Conservation (phyloP, 2,113 vertebrate species). For the Saimiri boliviensis region DNA sequence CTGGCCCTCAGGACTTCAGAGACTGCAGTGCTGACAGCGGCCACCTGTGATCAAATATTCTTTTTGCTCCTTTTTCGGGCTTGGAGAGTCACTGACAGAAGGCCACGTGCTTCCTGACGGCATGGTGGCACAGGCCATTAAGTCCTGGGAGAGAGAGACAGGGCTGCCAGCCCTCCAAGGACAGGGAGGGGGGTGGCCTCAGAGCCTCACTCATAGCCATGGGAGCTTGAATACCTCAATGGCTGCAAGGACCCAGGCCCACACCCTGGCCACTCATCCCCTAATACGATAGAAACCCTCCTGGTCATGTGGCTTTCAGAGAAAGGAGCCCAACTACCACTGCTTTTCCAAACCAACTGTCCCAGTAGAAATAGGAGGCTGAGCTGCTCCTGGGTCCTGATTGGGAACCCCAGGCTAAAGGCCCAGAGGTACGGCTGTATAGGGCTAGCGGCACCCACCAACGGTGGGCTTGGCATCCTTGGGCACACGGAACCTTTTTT, state of each 20-base stretch:
- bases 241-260: not conserved
- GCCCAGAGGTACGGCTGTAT: rapidly evolving
- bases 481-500: not conserved
- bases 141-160: not conserved
- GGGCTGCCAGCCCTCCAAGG: not conserved
- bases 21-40: slow-evolving; percentile 37
- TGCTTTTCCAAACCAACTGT: not conserved
- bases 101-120: not conserved
- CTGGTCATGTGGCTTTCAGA: not conserved
- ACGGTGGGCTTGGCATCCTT: not conserved
- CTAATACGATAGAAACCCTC: not conserved
- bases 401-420: not conserved
- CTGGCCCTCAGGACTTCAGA: slow-evolving; percentile 25
- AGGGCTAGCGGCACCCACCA: not conserved
- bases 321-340: rapidly evolving
- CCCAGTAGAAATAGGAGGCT: not conserved
- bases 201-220: not conserved
- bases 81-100: not conserved
- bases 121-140: not conserved
- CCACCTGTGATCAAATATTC: slow-evolving; percentile 84
- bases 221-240: not conserved
- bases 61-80: slow-evolving; percentile 61
- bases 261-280: not conserved
- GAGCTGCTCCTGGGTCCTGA: not conserved
- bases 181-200: not conserved